phyloP scores from a whole-genome alignment of 2,797 vertebrate species.

The Enteromius anoplus region DNA sequence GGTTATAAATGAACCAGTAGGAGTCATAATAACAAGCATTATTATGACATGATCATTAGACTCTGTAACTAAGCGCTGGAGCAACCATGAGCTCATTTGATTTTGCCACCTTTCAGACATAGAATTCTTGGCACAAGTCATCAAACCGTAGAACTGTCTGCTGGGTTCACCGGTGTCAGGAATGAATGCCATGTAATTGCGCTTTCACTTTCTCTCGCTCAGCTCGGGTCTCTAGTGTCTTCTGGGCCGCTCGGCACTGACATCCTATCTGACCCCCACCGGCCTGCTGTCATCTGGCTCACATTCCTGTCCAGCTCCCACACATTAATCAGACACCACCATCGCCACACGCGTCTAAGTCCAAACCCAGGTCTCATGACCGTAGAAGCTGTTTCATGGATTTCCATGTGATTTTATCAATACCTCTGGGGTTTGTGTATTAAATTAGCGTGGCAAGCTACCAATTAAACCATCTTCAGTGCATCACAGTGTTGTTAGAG shows the following conservation, averaged over 20 bases:
- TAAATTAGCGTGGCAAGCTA: background rate
- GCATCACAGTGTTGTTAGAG: background rate
- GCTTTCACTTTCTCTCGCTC: slow-evolving; percentile 15
- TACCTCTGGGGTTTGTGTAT: background rate
- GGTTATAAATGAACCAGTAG: background rate
- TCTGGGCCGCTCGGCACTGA: slow-evolving; percentile 25
- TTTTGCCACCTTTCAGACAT: slow-evolving; percentile 5
- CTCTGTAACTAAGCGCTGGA: slow-evolving; percentile 5
- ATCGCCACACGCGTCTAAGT: background rate
- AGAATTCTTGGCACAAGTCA: slow-evolving; percentile 17
- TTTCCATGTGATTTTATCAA: background rate
- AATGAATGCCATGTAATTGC: slow-evolving; percentile 5
- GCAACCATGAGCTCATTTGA: background rate
- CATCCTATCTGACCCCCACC: slow-evolving; percentile 49
- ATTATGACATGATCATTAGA: background rate
- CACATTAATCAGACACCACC: slow-evolving; percentile 39
- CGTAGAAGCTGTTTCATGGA: background rate
- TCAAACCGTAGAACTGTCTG: background rate
- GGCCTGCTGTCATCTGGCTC: slow-evolving; percentile 48
- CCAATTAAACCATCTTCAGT: background rate
- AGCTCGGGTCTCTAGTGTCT: slow-evolving; percentile 23
- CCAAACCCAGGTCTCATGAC: background rate
- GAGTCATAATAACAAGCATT: background rate
- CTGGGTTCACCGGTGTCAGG: slow-evolving; percentile 23
- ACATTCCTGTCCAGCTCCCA: slow-evolving; percentile 42